Evolutionary conservation across 2,888 invertebrate species (phyloP), one percentile per base, ranked within the genome.

Genomic region (Gerris lacustris): DNA sequence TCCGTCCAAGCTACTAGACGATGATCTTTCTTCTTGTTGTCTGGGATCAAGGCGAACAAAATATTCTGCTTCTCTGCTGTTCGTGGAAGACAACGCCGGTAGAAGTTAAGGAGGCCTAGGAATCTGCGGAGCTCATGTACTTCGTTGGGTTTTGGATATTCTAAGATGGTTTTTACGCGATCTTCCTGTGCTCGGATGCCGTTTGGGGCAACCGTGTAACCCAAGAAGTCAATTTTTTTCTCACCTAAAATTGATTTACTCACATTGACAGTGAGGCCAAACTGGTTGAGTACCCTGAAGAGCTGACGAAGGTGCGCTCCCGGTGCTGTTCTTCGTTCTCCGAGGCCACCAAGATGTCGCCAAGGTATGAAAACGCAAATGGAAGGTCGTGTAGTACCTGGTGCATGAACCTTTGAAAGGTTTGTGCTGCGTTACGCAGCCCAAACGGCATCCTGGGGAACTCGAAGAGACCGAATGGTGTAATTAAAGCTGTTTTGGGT

Each of bases 21-120:
- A 0, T 77, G 75, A 4, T 77, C 76, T 17, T 77, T 77, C 44
- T 71, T 71, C 47, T n/a, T 47, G 47, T 47, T 47, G 47, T 47
- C 47, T 7, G 47, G 47, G 11, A 47, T 47, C 6, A 47, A 11
- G 11, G 68, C 45, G 68, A 66, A 67, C n/a, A 75, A 66, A 6
- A 66, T 68, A 15, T 63, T 66, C 45, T 70, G 79, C 5, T 73
- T 71, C 45, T 74, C 43, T 4, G 80, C 79, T 6, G 80, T 78
- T 5, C 77, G 44, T 2, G 79, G 78, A 0, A 81, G 73, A n/a
- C 77, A 80, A 6, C 77, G 70, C 4, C 80, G 70, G 66, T 79
- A 80, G 73, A 79, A 79, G 71, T 79, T 80, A 0, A 79, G n/a
- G 77, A 79, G 78, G 0, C 79, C 79, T 0, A 80, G 66, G 72